phyloP scores from a whole-genome alignment of 1,140 invertebrate species.

The Elymnias hypermnestra region DNA sequence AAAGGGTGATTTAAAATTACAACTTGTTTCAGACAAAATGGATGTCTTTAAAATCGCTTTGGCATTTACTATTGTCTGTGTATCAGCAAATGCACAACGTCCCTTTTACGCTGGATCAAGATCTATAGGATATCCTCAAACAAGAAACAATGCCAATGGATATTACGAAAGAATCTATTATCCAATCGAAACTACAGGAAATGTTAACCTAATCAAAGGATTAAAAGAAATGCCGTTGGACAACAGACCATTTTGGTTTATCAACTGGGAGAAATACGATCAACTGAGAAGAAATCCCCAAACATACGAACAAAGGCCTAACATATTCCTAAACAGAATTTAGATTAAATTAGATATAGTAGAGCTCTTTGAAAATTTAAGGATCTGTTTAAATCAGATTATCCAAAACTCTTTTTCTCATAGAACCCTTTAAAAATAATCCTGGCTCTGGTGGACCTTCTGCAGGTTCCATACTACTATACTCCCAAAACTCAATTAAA shows the following conservation, averaged over 20 bases:
- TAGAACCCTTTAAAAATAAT: too few relatives aligned
- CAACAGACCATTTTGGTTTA: conserved; percentile 77
- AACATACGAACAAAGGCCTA: conserved; percentile 38
- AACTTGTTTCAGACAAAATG: conserved; percentile 46
- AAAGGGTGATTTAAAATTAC: too few relatives aligned
- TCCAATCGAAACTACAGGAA: conserved; percentile 70
- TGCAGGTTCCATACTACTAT: too few relatives aligned
- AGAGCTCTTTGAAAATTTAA: too few relatives aligned
- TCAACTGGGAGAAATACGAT: conserved; percentile 76
- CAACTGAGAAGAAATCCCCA: conserved; percentile 53
- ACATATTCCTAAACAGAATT: conserved; percentile 21
- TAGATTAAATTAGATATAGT: background rate
- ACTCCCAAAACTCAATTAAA: too few relatives aligned
- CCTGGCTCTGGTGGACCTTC: too few relatives aligned
- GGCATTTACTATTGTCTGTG: conserved; percentile 24
- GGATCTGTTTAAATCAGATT: too few relatives aligned
- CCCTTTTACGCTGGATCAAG: conserved; percentile 54
- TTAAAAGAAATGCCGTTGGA: conserved; percentile 74
- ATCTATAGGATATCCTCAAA: conserved; percentile 46
- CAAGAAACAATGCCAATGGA: conserved; percentile 34
- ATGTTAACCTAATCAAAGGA: conserved; percentile 64
- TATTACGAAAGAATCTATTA: conserved; percentile 41
- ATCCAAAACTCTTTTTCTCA: too few relatives aligned
- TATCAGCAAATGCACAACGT: conserved; percentile 39
- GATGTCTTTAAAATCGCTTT: conserved; percentile 31